Conservation (phyloP, 1,140 invertebrate genomes). For the Ylistrum balloti region DNA sequence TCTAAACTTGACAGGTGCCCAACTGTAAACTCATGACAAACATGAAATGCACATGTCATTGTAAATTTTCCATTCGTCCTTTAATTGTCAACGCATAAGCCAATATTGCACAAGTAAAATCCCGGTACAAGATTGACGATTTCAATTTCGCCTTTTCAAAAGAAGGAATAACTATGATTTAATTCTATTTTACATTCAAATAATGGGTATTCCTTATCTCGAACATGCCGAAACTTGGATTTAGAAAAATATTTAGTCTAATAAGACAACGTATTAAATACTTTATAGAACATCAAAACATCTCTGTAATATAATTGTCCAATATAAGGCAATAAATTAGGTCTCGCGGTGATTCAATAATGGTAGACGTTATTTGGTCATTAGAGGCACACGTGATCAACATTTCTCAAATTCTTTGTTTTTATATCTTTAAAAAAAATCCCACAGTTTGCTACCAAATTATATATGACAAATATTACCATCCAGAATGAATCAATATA, state of each 20-base stretch:
- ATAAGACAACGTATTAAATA: background rate
- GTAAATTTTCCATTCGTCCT: conserved; percentile 9
- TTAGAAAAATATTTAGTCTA: conserved; percentile 12
- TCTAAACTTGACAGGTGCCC: conserved; percentile 26
- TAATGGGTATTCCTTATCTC: conserved; percentile 33
- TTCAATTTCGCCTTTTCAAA: conserved; percentile 24
- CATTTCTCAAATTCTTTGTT: no score
- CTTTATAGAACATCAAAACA: background rate
- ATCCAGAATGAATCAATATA: no score
- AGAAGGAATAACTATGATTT: conserved; percentile 30
- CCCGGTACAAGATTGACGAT: conserved; percentile 16
- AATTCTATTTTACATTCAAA: conserved; percentile 23
- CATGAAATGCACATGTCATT: conserved; percentile 1
- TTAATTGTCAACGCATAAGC: conserved; percentile 26
- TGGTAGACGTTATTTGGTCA: no score
- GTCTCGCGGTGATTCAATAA: no score
- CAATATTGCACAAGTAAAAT: background rate
- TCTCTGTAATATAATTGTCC: background rate
- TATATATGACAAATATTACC: no score
- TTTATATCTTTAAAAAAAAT: no score
- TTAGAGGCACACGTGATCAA: no score
- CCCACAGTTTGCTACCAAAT: no score
- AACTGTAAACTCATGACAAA: background rate
- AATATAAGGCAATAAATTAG: background rate
- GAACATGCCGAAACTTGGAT: conserved; percentile 10